Evolutionary conservation across 2,797 vertebrate genomes (phyloP).

Genomic region (Melanotaenia nigrans): DNA sequence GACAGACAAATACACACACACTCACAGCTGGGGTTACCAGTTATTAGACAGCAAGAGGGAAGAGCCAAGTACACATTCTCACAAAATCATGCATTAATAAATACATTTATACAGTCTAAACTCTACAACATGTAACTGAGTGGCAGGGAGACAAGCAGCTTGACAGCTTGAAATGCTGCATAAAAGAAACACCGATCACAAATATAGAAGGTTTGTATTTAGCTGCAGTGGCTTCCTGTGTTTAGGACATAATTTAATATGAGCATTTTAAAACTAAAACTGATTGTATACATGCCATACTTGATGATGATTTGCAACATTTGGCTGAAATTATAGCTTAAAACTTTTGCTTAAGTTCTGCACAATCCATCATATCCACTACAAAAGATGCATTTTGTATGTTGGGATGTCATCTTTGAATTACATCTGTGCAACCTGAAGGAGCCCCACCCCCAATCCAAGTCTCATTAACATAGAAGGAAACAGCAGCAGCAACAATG

Average conservation of each 20-base stretch:
- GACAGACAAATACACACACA: slow-evolving; percentile 73
- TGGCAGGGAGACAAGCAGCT: slow-evolving; percentile 55
- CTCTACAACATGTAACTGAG: slow-evolving; percentile 61
- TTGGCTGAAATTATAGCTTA: slow-evolving; percentile 49
- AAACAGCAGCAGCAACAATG: slow-evolving; percentile 78
- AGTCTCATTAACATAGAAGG: slow-evolving; percentile 81
- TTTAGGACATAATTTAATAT: slow-evolving; percentile 36
- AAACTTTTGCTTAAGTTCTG: slow-evolving; percentile 47
- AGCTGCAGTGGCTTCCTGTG: slow-evolving; percentile 36
- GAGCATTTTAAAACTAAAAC: slow-evolving; percentile 30
- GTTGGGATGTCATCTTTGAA: slow-evolving; percentile 75
- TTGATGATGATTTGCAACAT: slow-evolving; percentile 30
- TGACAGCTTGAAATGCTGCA: slow-evolving; percentile 69
- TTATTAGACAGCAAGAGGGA: slow-evolving; percentile 83
- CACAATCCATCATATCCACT: slow-evolving; percentile 43
- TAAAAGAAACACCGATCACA: slow-evolving; percentile 52
- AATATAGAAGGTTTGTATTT: slow-evolving; percentile 58
- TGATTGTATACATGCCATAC: slow-evolving; percentile 23
- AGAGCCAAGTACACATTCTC: slow-evolving; percentile 77
- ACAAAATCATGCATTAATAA: slow-evolving; percentile 82
- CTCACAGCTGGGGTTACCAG: slow-evolving; percentile 82
- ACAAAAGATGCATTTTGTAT: slow-evolving; percentile 67
- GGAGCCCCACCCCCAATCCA: slow-evolving; percentile 44
- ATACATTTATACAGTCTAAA: slow-evolving; percentile 76
- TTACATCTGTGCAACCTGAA: slow-evolving; percentile 72